Conservation (phyloP, 2,113 vertebrate species). For the Cervus canadensis region DNA sequence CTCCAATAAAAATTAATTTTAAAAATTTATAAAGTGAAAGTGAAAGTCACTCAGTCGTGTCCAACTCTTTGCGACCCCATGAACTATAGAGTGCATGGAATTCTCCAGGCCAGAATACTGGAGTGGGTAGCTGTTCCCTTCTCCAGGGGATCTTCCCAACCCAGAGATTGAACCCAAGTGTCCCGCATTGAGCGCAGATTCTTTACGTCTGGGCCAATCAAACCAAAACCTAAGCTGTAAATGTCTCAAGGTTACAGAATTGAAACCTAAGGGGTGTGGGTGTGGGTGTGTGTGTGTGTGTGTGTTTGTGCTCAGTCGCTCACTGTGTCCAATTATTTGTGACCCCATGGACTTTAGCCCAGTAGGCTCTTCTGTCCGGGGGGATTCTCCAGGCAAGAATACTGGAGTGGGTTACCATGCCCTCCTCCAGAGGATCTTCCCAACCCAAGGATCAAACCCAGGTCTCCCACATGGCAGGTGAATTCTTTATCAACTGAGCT, state of each 20-base stretch:
- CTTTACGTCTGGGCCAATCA: neutral
- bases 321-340: neutral
- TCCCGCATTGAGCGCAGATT: rapidly evolving
- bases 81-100: neutral
- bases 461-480: no score
- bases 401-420: neutral
- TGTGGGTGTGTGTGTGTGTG: neutral
- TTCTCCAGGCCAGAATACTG: neutral
- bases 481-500: no score
- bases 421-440: no score
- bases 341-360: neutral
- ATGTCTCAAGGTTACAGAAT: neutral
- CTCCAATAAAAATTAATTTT: neutral
- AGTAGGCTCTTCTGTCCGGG: neutral
- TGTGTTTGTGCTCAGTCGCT: neutral
- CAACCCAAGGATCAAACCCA: no score
- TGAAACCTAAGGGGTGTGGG: neutral
- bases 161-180: neutral
- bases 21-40: neutral
- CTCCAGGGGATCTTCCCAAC: neutral
- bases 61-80: neutral
- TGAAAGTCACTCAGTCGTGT: neutral
- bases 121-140: neutral
- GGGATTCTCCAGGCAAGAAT: neutral
- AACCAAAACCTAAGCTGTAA: neutral